A percentile compares a stretch with the other conserved stretches of the same genome.
Conservation (phyloP, 2,888 invertebrate species). For the Lacanobia oleracea region DNA sequence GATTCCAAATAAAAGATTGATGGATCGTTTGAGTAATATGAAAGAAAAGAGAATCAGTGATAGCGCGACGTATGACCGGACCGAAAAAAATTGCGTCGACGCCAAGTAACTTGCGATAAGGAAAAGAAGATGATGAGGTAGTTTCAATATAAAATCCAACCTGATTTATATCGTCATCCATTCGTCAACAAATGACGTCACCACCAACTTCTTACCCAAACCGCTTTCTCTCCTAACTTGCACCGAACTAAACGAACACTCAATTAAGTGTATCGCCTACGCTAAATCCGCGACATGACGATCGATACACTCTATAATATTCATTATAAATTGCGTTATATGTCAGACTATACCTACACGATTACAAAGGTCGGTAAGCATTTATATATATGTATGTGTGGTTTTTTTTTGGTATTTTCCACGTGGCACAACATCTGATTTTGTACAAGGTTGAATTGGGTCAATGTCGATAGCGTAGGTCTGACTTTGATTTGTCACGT, state of each 20-base stretch:
- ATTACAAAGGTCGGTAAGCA: constrained; percentile 64
- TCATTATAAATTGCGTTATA: constrained; percentile 77
- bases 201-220: constrained; percentile 4
- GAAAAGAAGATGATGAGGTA: too few species aligned
- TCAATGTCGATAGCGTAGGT: constrained; percentile 58
- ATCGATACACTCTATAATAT: constrained; percentile 73
- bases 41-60: too few species aligned
- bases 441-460: constrained; percentile 52
- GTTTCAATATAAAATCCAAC: too few species aligned
- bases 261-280: constrained; percentile 78
- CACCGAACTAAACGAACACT: constrained; percentile 64
- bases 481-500: constrained; percentile 27
- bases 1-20: too few species aligned
- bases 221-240: constrained; percentile 49
- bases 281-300: constrained; percentile 68
- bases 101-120: too few species aligned
- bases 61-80: too few species aligned
- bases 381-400: neutral
- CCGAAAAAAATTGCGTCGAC: too few species aligned
- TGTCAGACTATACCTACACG: constrained; percentile 76
- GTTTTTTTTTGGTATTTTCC: constrained; percentile 58
- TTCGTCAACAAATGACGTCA: constrained; percentile 7
- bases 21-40: too few species aligned
- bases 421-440: constrained; percentile 42
- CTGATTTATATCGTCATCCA: too few species aligned